Evolutionary conservation across 2,797 vertebrate species (phyloP), one percentile per base, ranked within the genome.

Genomic region (Sebastes oblongus): DNA sequence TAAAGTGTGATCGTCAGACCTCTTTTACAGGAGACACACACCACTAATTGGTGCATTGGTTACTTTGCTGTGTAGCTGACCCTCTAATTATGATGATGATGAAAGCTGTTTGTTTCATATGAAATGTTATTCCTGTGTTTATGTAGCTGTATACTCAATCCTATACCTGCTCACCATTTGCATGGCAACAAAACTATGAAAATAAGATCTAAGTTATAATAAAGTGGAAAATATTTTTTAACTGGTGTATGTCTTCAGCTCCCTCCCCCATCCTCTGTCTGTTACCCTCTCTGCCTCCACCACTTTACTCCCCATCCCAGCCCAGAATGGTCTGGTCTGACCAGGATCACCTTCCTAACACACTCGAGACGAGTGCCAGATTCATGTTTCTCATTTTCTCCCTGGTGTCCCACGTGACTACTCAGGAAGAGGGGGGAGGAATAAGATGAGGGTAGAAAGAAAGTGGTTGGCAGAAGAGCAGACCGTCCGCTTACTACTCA

Each of bases 331-430:
- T 62, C 22, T 34, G 14, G n/a, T 54, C 77, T 42, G 69, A 73
- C 24, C 42, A 25, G 68, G 18, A 29, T 72, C 64, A 29, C 46
- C 25, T 59, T 60, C 20, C 66, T 16, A 32, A 75, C 58, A 30
- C 39, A 29, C 42, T 71, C 22, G 16, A 75, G 52, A 75, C 1
- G 8, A 29, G 55, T 52, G 75, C 58, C 60, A 79, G 74, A 59
- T 73, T 84, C 82, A 85, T 73, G 81, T 83, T 90, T 89, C 87
- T 89, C 81, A 86, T 93, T 93, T 92, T 84, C 80, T 66, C 75
- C 69, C 60, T 10, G 11, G 76, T 74, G 81, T 80, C 74, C 72
- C 72, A 36, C 2, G 42, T 70, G 81, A 86, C 55, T 16, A 69
- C 55, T 59, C 34, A 18, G 65, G 39, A 16, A 4, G 24, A 1